These are phyloP conservation scores for Scaptomyza flava DNA, from an alignment of 2,888 invertebrate species.

Conservation along the genomic window DNA sequence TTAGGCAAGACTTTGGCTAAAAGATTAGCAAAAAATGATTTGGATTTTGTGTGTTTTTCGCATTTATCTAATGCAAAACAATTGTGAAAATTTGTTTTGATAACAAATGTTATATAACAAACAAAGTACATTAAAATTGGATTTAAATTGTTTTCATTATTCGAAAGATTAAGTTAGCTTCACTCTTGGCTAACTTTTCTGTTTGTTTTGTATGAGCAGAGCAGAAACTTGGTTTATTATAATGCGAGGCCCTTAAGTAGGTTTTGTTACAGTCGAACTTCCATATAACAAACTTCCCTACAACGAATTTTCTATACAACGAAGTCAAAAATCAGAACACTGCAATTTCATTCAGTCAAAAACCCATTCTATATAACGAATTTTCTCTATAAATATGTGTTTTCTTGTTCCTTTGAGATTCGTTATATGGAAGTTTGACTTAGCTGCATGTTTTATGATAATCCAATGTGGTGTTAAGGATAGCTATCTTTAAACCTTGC, in stretches of 20 bases:
- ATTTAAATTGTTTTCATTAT: not conserved
- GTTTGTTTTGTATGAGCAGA: too few relatives aligned
- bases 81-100: conserved; percentile 6
- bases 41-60: not conserved
- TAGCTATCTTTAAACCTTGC: too few relatives aligned
- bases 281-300: too few relatives aligned
- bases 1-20: conserved; percentile 35
- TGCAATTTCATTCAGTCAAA: too few relatives aligned
- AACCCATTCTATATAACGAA: too few relatives aligned
- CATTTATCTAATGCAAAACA: conserved; percentile 23
- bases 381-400: too few relatives aligned
- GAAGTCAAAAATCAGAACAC: too few relatives aligned
- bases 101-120: conserved; percentile 16
- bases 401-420: too few relatives aligned
- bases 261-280: too few relatives aligned
- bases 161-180: not conserved
- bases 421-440: too few relatives aligned
- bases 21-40: conserved; percentile 38
- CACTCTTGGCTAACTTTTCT: not conserved
- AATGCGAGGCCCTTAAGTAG: not conserved
- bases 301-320: too few relatives aligned
- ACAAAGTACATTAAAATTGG: conserved; percentile 3
- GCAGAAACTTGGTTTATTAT: too few relatives aligned
- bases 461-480: not conserved
- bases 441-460: not conserved